A percentile compares a stretch with the other conserved stretches of the same genome.
These are phyloP conservation scores for Poecilobothrus nobilitatus DNA, from an alignment of 2,888 invertebrate genomes.

Conservation along the genomic window DNA sequence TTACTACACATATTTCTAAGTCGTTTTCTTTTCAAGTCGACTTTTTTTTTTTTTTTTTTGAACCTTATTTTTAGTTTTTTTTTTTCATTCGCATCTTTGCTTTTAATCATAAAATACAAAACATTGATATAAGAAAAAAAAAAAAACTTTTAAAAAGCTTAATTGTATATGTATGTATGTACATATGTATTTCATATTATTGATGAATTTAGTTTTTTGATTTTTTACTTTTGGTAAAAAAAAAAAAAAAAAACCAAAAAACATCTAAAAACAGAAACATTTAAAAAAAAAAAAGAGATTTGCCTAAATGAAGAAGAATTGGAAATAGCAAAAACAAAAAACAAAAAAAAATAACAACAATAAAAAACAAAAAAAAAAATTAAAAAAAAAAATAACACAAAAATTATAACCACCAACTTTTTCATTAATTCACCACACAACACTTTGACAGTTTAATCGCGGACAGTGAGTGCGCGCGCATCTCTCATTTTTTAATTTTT, in stretches of 20 bases:
- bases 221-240: background rate
- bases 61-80: background rate
- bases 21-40: background rate
- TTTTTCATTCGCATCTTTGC: background rate
- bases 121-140: no score
- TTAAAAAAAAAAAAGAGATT: slow-evolving; percentile 2
- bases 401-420: background rate
- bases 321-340: no score
- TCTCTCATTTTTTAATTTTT: background rate
- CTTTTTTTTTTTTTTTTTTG: no score
- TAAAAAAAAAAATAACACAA: background rate
- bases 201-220: background rate
- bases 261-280: background rate
- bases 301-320: background rate
- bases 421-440: slow-evolving; percentile 4
- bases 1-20: background rate
- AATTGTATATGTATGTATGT: background rate
- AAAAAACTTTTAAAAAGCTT: background rate
- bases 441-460: slow-evolving; percentile 4
- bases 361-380: no score
- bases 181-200: no score
- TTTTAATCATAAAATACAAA: background rate
- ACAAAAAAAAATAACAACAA: no score
- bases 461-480: slow-evolving; percentile 6
- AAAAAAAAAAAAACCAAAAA: background rate